Percentiles rank a stretch among this genome's conserved stretches.
These are phyloP conservation scores for Pristionchus arcanus DNA, from an alignment of 2,888 invertebrate genomes.

Conservation along the genomic window DNA sequence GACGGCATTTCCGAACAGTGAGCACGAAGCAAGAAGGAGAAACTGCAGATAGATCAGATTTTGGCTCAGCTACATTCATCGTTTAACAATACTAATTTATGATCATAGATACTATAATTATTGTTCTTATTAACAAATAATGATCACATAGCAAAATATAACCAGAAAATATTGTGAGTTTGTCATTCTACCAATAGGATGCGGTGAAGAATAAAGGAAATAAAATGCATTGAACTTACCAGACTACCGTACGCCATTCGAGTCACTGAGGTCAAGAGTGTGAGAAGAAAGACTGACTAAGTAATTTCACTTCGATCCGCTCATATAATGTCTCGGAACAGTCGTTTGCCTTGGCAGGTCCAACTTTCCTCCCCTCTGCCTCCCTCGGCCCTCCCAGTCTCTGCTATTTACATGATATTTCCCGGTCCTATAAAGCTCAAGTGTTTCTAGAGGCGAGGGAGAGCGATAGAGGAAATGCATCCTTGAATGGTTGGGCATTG, in stretches of 20 bases:
- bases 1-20: not conserved
- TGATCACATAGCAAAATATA: too few relatives aligned
- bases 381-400: not conserved
- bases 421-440: not conserved
- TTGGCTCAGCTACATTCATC: too few relatives aligned
- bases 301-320: not conserved
- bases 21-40: not conserved
- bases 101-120: too few relatives aligned
- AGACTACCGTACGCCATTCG: not conserved
- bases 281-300: conserved; percentile 26
- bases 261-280: not conserved
- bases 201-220: not conserved
- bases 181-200: not conserved
- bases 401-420: conserved; percentile 12
- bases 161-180: too few relatives aligned
- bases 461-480: conserved; percentile 11
- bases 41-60: not conserved
- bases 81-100: too few relatives aligned
- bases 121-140: too few relatives aligned
- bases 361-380: not conserved
- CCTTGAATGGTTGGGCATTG: conserved; percentile 24
- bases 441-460: conserved; percentile 2
- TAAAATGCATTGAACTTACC: not conserved
- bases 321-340: conserved; percentile 44
- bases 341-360: conserved; percentile 42